Conservation (phyloP, 2,888 invertebrate species). For the Eucera pruinosa region DNA sequence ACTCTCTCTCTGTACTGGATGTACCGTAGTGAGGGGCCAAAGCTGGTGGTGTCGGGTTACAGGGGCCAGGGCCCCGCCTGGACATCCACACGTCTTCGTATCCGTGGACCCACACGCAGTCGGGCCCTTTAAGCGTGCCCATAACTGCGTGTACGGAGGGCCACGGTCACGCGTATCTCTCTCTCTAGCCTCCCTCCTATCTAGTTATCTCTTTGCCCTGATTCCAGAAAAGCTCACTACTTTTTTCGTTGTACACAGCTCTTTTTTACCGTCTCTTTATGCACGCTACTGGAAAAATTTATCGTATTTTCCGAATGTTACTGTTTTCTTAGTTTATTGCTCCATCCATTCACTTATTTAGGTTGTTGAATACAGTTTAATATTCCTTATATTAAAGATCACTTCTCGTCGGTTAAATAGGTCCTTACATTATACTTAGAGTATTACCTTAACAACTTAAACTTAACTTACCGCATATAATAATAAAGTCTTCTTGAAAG, state of each 20-base stretch:
- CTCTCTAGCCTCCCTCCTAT: slow-evolving; percentile 10
- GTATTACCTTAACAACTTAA: no score
- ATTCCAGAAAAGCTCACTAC: neutral
- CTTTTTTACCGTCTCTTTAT: no score
- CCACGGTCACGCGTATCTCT: slow-evolving; percentile 51
- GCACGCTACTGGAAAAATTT: no score
- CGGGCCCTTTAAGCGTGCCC: slow-evolving; percentile 67
- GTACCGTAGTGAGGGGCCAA: slow-evolving; percentile 70
- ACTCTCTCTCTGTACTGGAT: slow-evolving; percentile 41
- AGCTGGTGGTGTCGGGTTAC: slow-evolving; percentile 80
- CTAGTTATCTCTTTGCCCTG: slow-evolving; percentile 24
- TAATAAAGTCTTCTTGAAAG: no score
- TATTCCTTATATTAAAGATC: no score
- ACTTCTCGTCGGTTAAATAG: no score
- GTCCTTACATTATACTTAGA: no score
- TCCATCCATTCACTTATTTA: no score
- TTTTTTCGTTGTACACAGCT: slow-evolving; percentile 17
- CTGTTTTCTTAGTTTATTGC: no score
- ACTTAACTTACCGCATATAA: no score
- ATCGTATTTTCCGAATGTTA: no score
- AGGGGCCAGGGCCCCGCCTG: slow-evolving; percentile 69
- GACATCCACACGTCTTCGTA: slow-evolving; percentile 73
- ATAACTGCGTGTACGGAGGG: slow-evolving; percentile 59
- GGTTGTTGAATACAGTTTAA: no score
- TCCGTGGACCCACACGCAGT: slow-evolving; percentile 70